These are phyloP conservation scores for Athene cunicularia DNA, from an alignment of 2,113 vertebrate species.

Conservation along the genomic window DNA sequence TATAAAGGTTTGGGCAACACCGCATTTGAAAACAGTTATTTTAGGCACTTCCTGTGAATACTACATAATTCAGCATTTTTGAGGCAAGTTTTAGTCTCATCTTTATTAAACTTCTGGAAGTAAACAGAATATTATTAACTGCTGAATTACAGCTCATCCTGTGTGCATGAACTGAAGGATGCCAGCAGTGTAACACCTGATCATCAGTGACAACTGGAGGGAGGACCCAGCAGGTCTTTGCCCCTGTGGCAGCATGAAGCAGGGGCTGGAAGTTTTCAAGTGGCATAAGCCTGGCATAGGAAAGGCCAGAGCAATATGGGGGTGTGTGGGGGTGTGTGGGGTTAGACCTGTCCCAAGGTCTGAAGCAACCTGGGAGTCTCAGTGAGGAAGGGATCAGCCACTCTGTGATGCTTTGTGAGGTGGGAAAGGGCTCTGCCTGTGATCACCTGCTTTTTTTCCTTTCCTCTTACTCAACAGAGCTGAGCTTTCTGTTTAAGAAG, in stretches of 20 bases:
- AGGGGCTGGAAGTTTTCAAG: background rate
- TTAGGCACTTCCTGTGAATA: background rate
- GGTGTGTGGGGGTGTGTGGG: too few species aligned
- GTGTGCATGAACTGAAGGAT: fast-evolving
- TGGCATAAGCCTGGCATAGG: fast-evolving
- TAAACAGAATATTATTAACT: background rate
- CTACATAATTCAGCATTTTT: background rate
- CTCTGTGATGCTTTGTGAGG: background rate
- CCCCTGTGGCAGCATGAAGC: fast-evolving
- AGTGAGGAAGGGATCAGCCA: fast-evolving
- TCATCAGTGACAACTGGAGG: fast-evolving
- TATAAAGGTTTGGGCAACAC: background rate
- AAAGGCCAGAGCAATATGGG: background rate
- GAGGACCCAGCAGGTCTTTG: too few species aligned
- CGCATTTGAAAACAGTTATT: background rate
- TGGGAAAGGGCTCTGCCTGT: background rate
- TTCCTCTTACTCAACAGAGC: background rate
- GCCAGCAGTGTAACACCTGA: fast-evolving
- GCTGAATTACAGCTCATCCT: background rate
- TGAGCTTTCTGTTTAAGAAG: background rate
- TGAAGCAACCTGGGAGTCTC: background rate
- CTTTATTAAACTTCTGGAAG: background rate
- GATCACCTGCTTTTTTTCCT: background rate
- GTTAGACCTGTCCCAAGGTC: background rate
- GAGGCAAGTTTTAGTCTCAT: background rate